phyloP scores from a whole-genome alignment of 2,113 vertebrate genomes.

The Pterocles orientalis region DNA sequence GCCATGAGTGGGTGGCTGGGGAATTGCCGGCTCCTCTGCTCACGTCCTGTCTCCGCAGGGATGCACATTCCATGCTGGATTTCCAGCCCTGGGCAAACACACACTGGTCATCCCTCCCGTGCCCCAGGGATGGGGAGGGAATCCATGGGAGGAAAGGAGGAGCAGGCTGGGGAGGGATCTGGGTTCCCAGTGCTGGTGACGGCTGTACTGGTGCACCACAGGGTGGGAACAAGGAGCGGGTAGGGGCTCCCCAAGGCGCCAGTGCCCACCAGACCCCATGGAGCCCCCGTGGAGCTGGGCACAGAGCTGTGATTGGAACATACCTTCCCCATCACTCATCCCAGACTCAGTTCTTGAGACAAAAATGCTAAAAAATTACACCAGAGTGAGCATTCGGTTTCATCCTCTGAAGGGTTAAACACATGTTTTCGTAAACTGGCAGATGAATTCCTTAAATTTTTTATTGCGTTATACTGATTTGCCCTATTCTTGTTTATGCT shows the following conservation, averaged over 20 bases:
- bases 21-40: background rate
- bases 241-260: background rate
- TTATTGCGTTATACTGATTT: background rate
- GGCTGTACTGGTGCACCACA: no score
- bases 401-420: background rate
- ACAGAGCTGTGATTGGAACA: background rate
- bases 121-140: background rate
- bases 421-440: background rate
- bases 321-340: background rate
- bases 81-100: background rate
- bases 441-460: background rate
- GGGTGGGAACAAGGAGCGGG: background rate
- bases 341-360: background rate
- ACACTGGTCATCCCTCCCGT: rapidly evolving
- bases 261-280: rapidly evolving
- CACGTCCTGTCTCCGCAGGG: background rate
- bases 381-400: background rate
- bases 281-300: background rate
- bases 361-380: background rate
- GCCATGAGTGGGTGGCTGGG: background rate
- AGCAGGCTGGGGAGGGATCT: background rate
- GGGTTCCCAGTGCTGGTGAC: background rate
- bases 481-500: background rate
- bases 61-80: rapidly evolving
- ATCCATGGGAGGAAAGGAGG: background rate